A percentile compares a stretch with the other conserved stretches of the same genome.
Evolutionary conservation across 2,888 invertebrate species (phyloP).

Genomic region (Scaptomyza parva): DNA sequence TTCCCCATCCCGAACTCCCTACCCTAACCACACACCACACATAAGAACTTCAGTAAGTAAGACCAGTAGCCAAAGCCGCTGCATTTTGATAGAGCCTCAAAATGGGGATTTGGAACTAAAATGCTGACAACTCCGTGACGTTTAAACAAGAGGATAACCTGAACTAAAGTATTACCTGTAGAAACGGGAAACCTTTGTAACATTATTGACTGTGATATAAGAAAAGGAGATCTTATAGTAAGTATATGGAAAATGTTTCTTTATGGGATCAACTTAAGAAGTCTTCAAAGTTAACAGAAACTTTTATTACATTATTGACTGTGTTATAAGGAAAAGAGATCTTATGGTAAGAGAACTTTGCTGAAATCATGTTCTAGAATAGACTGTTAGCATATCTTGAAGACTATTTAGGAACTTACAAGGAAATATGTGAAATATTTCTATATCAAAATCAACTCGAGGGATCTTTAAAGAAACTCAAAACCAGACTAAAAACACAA

Average conservation of each 20-base stretch:
- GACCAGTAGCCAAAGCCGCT: conserved; percentile 77
- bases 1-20: not conserved
- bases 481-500: not conserved
- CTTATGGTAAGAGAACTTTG: no score
- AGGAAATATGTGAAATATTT: no score
- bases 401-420: no score
- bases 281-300: not conserved
- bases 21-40: conserved; percentile 2
- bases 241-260: not conserved
- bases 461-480: no score
- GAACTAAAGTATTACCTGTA: conserved; percentile 15
- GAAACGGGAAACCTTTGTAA: not conserved
- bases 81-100: conserved; percentile 37
- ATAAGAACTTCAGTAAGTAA: conserved; percentile 53
- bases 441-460: no score
- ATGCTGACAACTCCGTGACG: conserved; percentile 26
- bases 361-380: no score
- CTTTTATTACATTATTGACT: no score
- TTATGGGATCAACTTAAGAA: not conserved
- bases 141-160: not conserved
- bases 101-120: conserved; percentile 46
- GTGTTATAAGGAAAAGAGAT: no score
- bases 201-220: not conserved
- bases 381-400: no score
- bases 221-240: not conserved